Conservation (phyloP, 2,888 invertebrate species). For the Ganaspis brasiliensis region DNA sequence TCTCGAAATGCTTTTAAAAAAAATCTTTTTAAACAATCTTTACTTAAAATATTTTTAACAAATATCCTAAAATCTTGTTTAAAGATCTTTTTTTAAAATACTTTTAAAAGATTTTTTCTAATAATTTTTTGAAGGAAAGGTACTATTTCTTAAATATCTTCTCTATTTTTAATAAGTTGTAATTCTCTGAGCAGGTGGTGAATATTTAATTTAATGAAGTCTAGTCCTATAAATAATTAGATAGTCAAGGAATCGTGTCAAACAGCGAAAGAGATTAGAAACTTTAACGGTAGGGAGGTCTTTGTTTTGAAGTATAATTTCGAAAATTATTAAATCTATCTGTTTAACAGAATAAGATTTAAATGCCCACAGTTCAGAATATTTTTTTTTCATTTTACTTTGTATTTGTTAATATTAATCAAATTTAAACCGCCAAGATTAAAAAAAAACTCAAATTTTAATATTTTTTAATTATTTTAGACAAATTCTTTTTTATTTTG, state of each 20-base stretch:
- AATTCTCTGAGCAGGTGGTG: constrained; percentile 6
- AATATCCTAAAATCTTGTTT: too few species aligned
- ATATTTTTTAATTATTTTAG: too few species aligned
- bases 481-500: too few species aligned
- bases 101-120: too few species aligned
- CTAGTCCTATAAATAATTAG: constrained; percentile 48
- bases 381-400: not conserved
- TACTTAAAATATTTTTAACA: too few species aligned
- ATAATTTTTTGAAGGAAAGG: too few species aligned
- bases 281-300: not conserved
- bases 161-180: not conserved
- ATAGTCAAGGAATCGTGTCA: constrained; percentile 47
- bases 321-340: not conserved
- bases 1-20: too few species aligned
- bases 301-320: not conserved
- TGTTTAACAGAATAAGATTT: not conserved
- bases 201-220: constrained; percentile 38
- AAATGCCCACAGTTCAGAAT: not conserved
- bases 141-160: too few species aligned
- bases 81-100: too few species aligned
- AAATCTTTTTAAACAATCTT: not conserved
- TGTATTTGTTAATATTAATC: too few species aligned
- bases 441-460: too few species aligned
- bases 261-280: constrained; percentile 1
- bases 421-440: too few species aligned